Conservation (phyloP, 2,888 invertebrate species). For the Melikaiella ostensackeni region DNA sequence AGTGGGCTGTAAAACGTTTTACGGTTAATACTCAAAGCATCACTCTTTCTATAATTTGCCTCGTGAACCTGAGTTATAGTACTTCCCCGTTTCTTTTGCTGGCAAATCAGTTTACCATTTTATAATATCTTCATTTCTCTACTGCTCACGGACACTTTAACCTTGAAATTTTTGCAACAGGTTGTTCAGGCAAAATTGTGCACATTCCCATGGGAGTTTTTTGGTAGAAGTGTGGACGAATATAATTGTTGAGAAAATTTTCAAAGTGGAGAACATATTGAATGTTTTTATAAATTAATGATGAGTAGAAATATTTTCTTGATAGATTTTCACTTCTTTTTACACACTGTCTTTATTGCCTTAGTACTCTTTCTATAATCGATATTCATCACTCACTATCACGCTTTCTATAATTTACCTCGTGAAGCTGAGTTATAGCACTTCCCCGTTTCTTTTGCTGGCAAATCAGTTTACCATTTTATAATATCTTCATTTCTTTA, state of each 20-base stretch:
- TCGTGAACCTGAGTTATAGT: constrained; percentile 49
- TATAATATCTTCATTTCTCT: constrained; percentile 33
- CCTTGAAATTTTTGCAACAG: constrained; percentile 5
- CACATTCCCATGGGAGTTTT: not conserved
- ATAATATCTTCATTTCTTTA: constrained; percentile 33
- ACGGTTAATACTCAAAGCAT: constrained; percentile 36
- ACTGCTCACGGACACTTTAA: not conserved
- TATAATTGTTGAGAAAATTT: not conserved
- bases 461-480: constrained; percentile 34
- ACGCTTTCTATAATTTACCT: constrained; percentile 53
- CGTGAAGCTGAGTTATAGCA: constrained; percentile 48
- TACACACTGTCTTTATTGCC: no score
- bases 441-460: constrained; percentile 44
- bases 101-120: constrained; percentile 33
- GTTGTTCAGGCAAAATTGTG: not conserved
- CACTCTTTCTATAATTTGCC: constrained; percentile 52
- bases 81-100: constrained; percentile 45
- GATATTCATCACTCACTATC: no score
- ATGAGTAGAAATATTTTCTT: no score
- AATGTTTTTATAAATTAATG: no score
- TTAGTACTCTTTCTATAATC: no score
- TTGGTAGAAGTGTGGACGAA: not conserved
- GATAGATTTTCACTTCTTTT: no score
- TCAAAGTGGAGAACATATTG: no score
- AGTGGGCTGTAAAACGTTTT: constrained; percentile 60